These are phyloP conservation scores for Dasysyrphus albostriatus DNA, from an alignment of 2,888 invertebrate species.

Conservation along the genomic window DNA sequence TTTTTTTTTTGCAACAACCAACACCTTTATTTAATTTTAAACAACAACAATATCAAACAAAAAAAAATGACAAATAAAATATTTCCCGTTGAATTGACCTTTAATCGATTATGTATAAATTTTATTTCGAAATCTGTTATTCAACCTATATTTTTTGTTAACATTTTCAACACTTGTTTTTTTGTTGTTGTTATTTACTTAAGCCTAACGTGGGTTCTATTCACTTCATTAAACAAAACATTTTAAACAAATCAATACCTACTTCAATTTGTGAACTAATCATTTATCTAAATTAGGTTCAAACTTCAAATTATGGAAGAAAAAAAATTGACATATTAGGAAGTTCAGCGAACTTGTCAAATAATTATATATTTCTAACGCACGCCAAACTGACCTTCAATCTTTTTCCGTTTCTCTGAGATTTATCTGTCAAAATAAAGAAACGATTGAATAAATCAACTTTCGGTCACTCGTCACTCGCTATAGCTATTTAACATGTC, in stretches of 20 bases:
- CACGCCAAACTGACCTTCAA: slow-evolving; percentile 43
- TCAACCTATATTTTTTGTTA: background rate
- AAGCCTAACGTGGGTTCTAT: background rate
- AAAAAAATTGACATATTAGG: slow-evolving; percentile 18
- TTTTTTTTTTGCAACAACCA: background rate
- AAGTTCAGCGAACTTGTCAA: slow-evolving; percentile 50
- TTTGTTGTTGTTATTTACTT: background rate
- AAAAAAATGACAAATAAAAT: background rate
- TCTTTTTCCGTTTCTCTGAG: slow-evolving; percentile 18
- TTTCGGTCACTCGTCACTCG: slow-evolving; percentile 10
- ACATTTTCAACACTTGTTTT: too few species aligned
- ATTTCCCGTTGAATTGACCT: slow-evolving; percentile 1
- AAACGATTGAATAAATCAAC: slow-evolving; percentile 16
- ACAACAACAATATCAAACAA: background rate
- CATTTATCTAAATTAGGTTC: slow-evolving; percentile 1
- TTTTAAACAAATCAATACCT: background rate
- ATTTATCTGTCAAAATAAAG: slow-evolving; percentile 4
- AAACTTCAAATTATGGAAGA: too few species aligned
- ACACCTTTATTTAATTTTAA: background rate
- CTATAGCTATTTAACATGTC: slow-evolving; percentile 22
- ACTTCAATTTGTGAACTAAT: background rate
- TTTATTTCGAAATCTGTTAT: background rate
- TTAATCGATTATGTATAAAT: background rate
- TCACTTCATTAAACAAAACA: background rate
- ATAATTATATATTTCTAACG: slow-evolving; percentile 17